A percentile compares a stretch with the other conserved stretches of the same genome.
phyloP scores from a whole-genome alignment of 2,888 invertebrate genomes.

The Apodemia hepburni region DNA sequence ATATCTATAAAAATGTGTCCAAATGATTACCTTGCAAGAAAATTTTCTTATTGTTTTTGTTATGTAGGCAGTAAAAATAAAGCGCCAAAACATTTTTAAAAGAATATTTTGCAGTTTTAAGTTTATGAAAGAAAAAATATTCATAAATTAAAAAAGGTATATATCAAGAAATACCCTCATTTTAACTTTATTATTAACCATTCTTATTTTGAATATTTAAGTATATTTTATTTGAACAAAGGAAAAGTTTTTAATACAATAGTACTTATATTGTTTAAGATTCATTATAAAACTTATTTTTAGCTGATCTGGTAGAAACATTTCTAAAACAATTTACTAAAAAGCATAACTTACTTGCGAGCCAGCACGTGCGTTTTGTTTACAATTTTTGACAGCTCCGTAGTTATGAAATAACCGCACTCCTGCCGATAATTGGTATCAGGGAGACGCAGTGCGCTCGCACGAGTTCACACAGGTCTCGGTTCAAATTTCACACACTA shows the following conservation, averaged over 20 bases:
- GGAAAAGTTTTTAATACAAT: neutral
- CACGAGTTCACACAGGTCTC: constrained; percentile 49
- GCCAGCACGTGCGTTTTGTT: constrained; percentile 70
- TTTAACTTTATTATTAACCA: neutral
- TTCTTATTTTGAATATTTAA: neutral
- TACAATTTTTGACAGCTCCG: constrained; percentile 65
- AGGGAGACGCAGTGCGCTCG: constrained; percentile 54
- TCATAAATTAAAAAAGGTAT: no score
- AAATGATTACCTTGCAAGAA: no score
- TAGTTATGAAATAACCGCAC: constrained; percentile 46
- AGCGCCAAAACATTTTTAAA: no score
- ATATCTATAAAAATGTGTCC: no score
- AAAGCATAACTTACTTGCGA: constrained; percentile 61
- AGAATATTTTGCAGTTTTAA: no score
- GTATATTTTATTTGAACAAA: no score
- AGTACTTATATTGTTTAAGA: neutral
- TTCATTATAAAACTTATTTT: neutral
- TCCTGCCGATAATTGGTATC: constrained; percentile 47
- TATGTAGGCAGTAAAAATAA: no score
- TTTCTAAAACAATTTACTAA: neutral
- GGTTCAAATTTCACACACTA: constrained; percentile 45
- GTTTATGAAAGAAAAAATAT: no score
- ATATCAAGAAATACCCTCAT: neutral
- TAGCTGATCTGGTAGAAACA: neutral
- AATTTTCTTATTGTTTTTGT: no score